Percentiles rank a stretch among this genome's conserved stretches.
phyloP scores from a whole-genome alignment of 2,888 invertebrate species.

The Aleiodes leptofemur region DNA sequence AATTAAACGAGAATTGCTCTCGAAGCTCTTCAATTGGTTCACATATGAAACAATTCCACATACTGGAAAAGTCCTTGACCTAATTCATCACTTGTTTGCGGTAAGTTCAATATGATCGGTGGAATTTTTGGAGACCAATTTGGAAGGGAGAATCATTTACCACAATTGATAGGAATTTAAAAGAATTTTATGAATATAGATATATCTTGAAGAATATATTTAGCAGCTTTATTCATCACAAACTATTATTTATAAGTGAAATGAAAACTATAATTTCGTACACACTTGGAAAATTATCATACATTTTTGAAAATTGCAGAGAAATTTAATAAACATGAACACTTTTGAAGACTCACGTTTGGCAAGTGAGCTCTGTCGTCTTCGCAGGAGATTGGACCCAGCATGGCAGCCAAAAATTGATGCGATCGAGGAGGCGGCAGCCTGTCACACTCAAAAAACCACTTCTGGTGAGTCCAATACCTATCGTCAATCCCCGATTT shows the following conservation, averaged over 20 bases:
- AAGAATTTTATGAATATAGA: too few species aligned
- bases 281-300: conserved; percentile 24
- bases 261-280: conserved; percentile 3
- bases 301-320: conserved; percentile 51
- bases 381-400: conserved; percentile 59
- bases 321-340: conserved; percentile 56
- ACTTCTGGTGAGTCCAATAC: neutral
- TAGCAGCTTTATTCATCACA: too few species aligned
- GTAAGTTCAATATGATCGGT: conserved; percentile 70
- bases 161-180: too few species aligned
- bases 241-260: too few species aligned
- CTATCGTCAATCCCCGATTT: neutral
- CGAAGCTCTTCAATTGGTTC: conserved; percentile 81
- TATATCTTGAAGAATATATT: too few species aligned
- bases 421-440: conserved; percentile 60
- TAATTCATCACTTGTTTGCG: conserved; percentile 78
- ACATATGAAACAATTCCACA: conserved; percentile 77
- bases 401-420: conserved; percentile 62
- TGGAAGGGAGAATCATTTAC: too few species aligned
- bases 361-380: conserved; percentile 62
- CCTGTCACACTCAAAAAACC: neutral
- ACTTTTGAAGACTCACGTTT: conserved; percentile 63
- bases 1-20: conserved; percentile 79
- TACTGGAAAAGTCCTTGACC: conserved; percentile 78
- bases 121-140: too few species aligned